These are phyloP conservation scores for Hyperopisus bebe DNA, from an alignment of 2,113 vertebrate genomes.

Conservation along the genomic window DNA sequence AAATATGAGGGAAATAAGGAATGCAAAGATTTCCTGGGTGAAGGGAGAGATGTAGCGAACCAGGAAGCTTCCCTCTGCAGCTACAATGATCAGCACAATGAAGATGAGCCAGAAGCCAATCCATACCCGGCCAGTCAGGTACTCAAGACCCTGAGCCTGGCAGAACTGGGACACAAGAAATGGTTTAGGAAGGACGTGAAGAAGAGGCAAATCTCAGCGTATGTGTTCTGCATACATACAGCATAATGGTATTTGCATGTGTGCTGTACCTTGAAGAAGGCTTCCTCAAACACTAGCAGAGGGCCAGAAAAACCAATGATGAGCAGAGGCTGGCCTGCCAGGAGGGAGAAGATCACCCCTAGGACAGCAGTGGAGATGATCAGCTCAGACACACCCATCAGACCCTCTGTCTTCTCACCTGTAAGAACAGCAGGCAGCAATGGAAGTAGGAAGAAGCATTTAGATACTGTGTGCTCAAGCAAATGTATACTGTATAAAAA, in stretches of 20 bases:
- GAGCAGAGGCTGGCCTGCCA: slow-evolving; percentile 89
- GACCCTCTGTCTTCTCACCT: slow-evolving; percentile 94
- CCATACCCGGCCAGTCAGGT: slow-evolving; percentile 93
- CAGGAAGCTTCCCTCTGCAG: slow-evolving; percentile 90
- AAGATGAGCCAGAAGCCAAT: slow-evolving; percentile 94
- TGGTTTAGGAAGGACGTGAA: not conserved
- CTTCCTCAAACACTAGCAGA: slow-evolving; percentile 93
- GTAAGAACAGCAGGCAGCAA: slow-evolving; percentile 1
- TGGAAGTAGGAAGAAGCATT: not conserved
- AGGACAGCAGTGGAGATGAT: slow-evolving; percentile 90
- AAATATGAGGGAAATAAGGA: slow-evolving; percentile 97
- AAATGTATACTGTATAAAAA: not conserved
- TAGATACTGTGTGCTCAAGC: not conserved
- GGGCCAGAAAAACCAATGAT: slow-evolving; percentile 95
- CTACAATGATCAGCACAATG: slow-evolving; percentile 87
- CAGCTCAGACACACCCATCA: slow-evolving; percentile 96
- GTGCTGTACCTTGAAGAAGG: slow-evolving; percentile 83
- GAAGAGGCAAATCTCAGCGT: not conserved
- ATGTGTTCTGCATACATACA: not conserved
- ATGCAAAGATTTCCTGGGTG: slow-evolving; percentile 97
- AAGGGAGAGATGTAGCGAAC: slow-evolving; percentile 96
- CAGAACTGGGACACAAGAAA: slow-evolving; percentile 71
- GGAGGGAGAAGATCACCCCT: slow-evolving; percentile 84
- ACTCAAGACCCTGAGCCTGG: slow-evolving; percentile 81
- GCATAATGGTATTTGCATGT: not conserved